Percentiles rank a stretch among this genome's conserved stretches.
Conservation (phyloP, 30 jellyfish, hydroid and myxozoan genomes). For the Morbakka virulenta region DNA sequence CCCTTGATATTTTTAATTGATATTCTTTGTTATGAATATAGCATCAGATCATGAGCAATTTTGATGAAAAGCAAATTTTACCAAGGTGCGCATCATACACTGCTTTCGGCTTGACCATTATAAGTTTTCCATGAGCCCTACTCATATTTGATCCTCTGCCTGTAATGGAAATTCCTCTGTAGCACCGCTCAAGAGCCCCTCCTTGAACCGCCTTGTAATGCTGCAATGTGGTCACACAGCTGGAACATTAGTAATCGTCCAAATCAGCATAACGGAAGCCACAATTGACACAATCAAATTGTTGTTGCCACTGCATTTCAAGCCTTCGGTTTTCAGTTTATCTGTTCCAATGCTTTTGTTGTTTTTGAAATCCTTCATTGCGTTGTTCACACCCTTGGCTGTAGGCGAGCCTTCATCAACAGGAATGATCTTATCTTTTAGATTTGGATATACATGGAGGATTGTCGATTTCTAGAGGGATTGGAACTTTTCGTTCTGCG, state of each 20-base stretch:
- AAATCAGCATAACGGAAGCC: too few species aligned
- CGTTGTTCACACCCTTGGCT: too few species aligned
- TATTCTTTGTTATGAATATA: not conserved
- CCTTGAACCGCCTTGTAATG: not conserved
- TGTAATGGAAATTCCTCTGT: not conserved
- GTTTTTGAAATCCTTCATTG: too few species aligned
- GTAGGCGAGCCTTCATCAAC: too few species aligned
- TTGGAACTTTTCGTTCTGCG: too few species aligned
- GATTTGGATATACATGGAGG: too few species aligned
- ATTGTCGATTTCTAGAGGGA: too few species aligned
- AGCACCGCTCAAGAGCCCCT: conserved; percentile 7
- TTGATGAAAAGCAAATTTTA: not conserved
- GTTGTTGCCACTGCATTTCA: too few species aligned
- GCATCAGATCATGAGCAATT: not conserved
- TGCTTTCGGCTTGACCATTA: not conserved
- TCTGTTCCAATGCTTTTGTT: too few species aligned
- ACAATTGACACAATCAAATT: too few species aligned
- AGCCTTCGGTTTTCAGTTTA: too few species aligned
- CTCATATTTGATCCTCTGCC: conserved; percentile 9
- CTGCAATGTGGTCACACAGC: not conserved
- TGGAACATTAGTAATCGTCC: not conserved
- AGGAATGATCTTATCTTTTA: too few species aligned
- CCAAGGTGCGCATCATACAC: not conserved
- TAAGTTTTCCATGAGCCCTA: not conserved
- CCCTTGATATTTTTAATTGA: not conserved